Evolutionary conservation across 2,888 invertebrate species (phyloP), one percentile per base, ranked within the genome.

Genomic region (Shargacucullia verbasci): DNA sequence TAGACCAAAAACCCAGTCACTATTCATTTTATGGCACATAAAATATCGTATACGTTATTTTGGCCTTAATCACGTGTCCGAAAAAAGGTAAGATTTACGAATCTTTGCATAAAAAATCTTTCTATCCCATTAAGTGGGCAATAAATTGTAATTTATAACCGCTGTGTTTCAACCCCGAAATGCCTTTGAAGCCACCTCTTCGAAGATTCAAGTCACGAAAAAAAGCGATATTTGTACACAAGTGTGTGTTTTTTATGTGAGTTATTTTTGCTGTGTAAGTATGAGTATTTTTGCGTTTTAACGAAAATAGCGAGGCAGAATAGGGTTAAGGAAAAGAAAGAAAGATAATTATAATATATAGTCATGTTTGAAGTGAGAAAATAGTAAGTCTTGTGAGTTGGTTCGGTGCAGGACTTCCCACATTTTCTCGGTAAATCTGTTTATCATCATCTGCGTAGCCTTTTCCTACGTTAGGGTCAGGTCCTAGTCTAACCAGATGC

Each of bases 61-160:
- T 11, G 35, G 33, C 44, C 25, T 9, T 44, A 53, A 27, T 43
- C 46, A 25, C 33, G 39, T 43, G 33, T 49, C 63, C 49, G 52
- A 4, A 40, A 47, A 58, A 44, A 13, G 39, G 43, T 20, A 31
- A 12, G 59, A 55, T 57, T 65, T 53, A 56, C 52, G 41, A 65
- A 58, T 60, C 40, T 64, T 66, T 55, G 45, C 58, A 53, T 59
- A 60, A 58, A 62, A 57, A 54, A 33, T 48, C 53, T 53, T 59
- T 48, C 34, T 41, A 14, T 57, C 43, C 40, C 31, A 40, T 47
- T 59, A 59, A 70, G 45, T 67, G 45, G 56, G 55, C 35, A 43
- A 70, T 70, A 73, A 74, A 74, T 67, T 39, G 47, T 67, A 60
- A 73, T 67, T 60, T 67, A 66, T 44, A 53, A 62, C 43, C 27